A percentile compares a stretch with the other conserved stretches of the same genome.
phyloP scores from a whole-genome alignment of 2,113 vertebrate species.

The Dolichallabes microphthalmus region DNA sequence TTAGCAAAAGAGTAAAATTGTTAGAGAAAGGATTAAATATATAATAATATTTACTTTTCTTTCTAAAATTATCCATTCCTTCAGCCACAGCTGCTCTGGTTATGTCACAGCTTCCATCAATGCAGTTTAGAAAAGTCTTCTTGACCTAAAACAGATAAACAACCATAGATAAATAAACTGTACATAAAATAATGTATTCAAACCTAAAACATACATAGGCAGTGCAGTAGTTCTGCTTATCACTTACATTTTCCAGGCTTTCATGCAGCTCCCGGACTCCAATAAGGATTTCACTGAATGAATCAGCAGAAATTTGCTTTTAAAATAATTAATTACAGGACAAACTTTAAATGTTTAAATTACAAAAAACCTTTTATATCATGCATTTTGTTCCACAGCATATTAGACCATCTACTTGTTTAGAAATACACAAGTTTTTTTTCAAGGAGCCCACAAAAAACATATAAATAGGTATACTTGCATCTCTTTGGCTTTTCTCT shows the following conservation, averaged over 20 bases:
- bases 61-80: slow-evolving; percentile 73
- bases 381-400: neutral
- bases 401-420: neutral
- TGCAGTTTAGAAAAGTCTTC: slow-evolving; percentile 72
- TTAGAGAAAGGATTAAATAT: neutral
- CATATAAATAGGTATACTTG: slow-evolving; percentile 68
- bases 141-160: slow-evolving; percentile 62
- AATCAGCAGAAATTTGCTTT: slow-evolving; percentile 19
- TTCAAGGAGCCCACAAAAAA: neutral
- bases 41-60: slow-evolving; percentile 72
- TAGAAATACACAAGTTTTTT: neutral
- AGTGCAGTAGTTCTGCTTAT: slow-evolving; percentile 5
- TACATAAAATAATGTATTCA: neutral
- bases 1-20: neutral
- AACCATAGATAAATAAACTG: neutral
- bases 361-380: slow-evolving; percentile 17
- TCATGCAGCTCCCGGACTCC: slow-evolving; percentile 75
- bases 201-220: neutral
- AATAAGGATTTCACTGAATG: slow-evolving; percentile 78
- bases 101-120: slow-evolving; percentile 72
- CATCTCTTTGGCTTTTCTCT: slow-evolving; percentile 84
- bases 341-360: neutral
- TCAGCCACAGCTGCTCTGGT: slow-evolving; percentile 72
- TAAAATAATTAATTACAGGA: neutral
- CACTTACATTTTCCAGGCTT: slow-evolving; percentile 80